Percentiles rank a stretch among this genome's conserved stretches.
Conservation (phyloP, 2,888 invertebrate genomes). For the Clepsis dumicolana region DNA sequence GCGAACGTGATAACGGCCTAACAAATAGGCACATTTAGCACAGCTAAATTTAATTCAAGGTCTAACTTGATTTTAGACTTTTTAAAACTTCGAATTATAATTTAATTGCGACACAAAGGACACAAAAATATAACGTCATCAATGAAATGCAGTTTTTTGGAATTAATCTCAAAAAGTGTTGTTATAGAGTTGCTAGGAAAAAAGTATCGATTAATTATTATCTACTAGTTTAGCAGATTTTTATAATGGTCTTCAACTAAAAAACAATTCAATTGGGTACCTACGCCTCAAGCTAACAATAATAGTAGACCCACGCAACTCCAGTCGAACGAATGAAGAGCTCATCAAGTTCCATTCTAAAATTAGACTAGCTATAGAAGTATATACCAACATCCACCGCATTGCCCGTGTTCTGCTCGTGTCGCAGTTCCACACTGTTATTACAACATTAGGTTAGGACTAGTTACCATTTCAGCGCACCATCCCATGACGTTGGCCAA, state of each 20-base stretch:
- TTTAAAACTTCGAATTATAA: conserved; percentile 2
- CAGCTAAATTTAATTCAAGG: conserved; percentile 36
- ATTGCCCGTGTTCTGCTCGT: too few species aligned
- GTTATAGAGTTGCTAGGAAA: not conserved
- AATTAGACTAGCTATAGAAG: conserved; percentile 21
- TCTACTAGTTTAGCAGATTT: too few species aligned
- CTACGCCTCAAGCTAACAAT: not conserved
- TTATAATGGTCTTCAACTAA: not conserved
- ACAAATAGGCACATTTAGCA: conserved; percentile 31
- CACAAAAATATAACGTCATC: too few species aligned
- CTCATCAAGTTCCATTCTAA: conserved; percentile 15
- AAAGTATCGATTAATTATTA: not conserved
- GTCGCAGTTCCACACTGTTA: not conserved
- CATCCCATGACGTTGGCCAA: conserved; percentile 95
- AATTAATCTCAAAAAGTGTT: not conserved
- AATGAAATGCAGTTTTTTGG: too few species aligned
- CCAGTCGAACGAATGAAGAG: conserved; percentile 7
- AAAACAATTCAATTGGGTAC: not conserved
- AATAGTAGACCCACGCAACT: not conserved
- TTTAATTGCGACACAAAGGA: not conserved
- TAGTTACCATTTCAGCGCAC: conserved; percentile 96
- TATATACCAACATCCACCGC: not conserved
- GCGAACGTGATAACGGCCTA: conserved; percentile 32
- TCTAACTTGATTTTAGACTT: conserved; percentile 10
- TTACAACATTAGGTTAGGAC: not conserved